These are phyloP conservation scores for Apamea sordens DNA, from an alignment of 2,888 invertebrate genomes.

Conservation along the genomic window DNA sequence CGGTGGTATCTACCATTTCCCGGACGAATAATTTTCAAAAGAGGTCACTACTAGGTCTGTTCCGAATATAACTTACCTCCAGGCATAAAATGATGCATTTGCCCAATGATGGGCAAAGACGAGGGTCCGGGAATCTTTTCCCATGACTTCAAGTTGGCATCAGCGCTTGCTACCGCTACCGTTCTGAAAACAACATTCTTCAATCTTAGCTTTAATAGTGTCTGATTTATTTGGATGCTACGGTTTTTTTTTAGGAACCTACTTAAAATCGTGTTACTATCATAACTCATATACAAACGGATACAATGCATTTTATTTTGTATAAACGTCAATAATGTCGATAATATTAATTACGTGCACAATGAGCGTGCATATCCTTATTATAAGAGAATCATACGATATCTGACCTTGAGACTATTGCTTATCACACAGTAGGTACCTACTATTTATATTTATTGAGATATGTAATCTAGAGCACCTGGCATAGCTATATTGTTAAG, in stretches of 20 bases:
- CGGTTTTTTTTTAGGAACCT: background rate
- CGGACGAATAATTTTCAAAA: background rate
- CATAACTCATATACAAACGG: too few relatives aligned
- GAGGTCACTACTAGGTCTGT: background rate
- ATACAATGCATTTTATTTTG: too few relatives aligned
- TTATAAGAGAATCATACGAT: background rate
- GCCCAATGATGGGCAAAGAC: conserved; percentile 77
- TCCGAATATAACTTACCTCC: conserved; percentile 70
- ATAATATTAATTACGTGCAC: too few relatives aligned
- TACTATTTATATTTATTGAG: too few relatives aligned
- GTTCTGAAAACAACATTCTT: conserved; percentile 43
- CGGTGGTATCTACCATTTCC: too few relatives aligned
- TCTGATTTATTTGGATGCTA: background rate
- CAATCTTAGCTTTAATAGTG: background rate
- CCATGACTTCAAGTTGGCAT: conserved; percentile 66
- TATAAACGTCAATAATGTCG: too few relatives aligned
- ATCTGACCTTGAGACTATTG: too few relatives aligned
- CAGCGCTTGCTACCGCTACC: conserved; percentile 33
- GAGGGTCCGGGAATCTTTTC: conserved; percentile 79
- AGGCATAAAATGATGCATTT: conserved; percentile 74
- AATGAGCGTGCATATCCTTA: background rate
- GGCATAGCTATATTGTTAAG: background rate
- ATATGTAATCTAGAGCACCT: too few relatives aligned
- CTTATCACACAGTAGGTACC: too few relatives aligned
- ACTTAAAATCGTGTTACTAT: background rate